phyloP scores from a whole-genome alignment of 2,797 vertebrate species.

The Pterois miles region DNA sequence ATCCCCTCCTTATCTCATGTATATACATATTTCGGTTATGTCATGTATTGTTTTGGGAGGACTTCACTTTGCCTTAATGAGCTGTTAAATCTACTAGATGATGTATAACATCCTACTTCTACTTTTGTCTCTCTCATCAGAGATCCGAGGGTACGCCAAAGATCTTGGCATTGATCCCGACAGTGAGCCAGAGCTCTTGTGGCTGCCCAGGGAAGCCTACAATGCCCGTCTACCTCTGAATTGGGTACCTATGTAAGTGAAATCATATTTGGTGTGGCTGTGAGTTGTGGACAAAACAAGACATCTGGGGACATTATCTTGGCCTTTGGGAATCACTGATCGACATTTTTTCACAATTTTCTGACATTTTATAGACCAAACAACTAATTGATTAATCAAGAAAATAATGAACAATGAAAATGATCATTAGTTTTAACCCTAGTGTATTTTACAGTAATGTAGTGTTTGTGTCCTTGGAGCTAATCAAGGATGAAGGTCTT shows the following conservation, averaged over 20 bases:
- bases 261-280: neutral
- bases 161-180: conserved; percentile 92
- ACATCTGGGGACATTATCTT: no score
- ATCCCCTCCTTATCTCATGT: no score
- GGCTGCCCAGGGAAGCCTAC: conserved; percentile 93
- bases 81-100: neutral
- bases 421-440: no score
- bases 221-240: conserved; percentile 86
- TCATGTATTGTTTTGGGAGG: neutral
- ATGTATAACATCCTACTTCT: neutral
- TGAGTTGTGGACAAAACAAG: no score
- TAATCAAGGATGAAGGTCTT: conserved; percentile 10
- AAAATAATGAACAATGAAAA: no score
- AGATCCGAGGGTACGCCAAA: conserved; percentile 88
- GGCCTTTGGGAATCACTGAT: no score
- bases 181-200: conserved; percentile 89
- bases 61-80: neutral
- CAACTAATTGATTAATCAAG: no score
- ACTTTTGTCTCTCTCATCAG: conserved; percentile 55
- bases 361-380: no score
- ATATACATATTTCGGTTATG: neutral
- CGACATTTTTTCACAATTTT: no score
- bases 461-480: neutral
- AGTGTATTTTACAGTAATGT: neutral
- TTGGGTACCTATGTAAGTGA: conserved; percentile 93